These are phyloP conservation scores for Globodera rostochiensis DNA, from an alignment of 1,140 invertebrate species.

Conservation along the genomic window DNA sequence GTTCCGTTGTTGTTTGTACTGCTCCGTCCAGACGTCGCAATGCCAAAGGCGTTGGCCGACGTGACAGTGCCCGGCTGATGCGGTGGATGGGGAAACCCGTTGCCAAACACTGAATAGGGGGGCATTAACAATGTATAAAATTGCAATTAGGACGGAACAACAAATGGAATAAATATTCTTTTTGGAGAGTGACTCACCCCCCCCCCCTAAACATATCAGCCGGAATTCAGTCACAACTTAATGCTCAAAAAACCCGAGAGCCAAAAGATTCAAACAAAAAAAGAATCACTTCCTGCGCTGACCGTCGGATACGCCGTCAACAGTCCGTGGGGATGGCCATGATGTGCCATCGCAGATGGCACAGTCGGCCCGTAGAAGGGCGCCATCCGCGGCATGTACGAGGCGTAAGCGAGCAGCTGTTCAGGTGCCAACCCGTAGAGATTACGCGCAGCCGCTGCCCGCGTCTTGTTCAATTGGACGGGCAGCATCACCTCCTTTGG, in stretches of 20 bases:
- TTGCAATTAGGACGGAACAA: too few relatives aligned
- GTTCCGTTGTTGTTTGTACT: constrained; percentile 45
- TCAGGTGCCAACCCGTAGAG: constrained; percentile 64
- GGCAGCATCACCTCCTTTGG: constrained; percentile 65
- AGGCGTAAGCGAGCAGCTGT: constrained; percentile 59
- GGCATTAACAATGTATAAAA: too few relatives aligned
- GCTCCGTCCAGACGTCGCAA: constrained; percentile 50
- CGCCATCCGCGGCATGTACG: constrained; percentile 49
- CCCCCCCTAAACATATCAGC: too few relatives aligned
- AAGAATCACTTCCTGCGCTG: constrained; percentile 32
- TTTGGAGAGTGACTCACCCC: too few relatives aligned
- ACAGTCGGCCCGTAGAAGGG: constrained; percentile 38
- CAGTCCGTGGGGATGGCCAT: constrained; percentile 17
- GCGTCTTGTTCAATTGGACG: constrained; percentile 64
- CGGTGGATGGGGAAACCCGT: constrained; percentile 43
- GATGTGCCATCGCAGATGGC: not conserved
- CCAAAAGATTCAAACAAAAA: not conserved
- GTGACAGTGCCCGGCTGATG: constrained; percentile 24
- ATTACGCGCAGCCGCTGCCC: constrained; percentile 63
- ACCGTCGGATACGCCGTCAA: constrained; percentile 9
- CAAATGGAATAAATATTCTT: too few relatives aligned
- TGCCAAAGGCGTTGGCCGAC: constrained; percentile 36
- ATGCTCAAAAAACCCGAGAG: too few relatives aligned
- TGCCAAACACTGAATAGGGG: constrained; percentile 48
- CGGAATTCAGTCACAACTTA: too few relatives aligned